Base-by-base conservation (phyloP, 2,113 vertebrate genomes). In the Alexandromys fortis region DNA sequence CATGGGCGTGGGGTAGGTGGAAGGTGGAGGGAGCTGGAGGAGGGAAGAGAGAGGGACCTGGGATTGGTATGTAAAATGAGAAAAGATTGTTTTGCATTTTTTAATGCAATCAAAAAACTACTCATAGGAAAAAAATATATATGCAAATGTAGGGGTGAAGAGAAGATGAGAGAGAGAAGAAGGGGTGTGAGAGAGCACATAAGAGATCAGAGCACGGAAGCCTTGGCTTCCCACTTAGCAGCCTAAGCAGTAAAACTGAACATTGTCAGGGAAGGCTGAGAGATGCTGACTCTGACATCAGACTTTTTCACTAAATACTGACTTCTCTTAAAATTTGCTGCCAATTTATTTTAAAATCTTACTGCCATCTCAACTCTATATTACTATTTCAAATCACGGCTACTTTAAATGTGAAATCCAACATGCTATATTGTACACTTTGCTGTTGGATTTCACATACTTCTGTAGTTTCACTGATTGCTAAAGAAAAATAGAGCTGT, bases 351-450 rank as follows among this genome's bases (percentile, higher is more conserved):
- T 86, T 88, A 92, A 92, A 88, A 58, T 33, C 22, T 30, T 61
- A 68, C 45, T 3, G 79, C 21, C 26, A 1, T 67, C 49, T 93
- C 63, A 70, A 65, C 14, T 35, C 30, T 22, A 26, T 28, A 55
- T 63, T 93, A 68, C 70, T 11, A 87, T 49, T 95, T 96, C 12
- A 88, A 96, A 67, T 65, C 3, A 88, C 19, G 30, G 7, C 4
- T 94, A 5, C 70, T 94, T 79, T 90, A 61, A 11, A 61, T 35
- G 89, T 93, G 58, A 94, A 91, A 78, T 61, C 4, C 78, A 95
- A 16, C 26, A 4, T 42, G 55, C 30, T 38, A 30, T 65, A 42
- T 35, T 55, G 1, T 63, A 26, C 1, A 63, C 26, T 4, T 79
- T 47, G 65, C 70, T 63, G 2, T 94, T 92, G 21, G 1, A 63